Evolutionary conservation across 30 jellyfish, hydroid and myxozoan species (phyloP), one percentile per base, ranked within the genome.

Genomic region (Cassiopea xamachana): DNA sequence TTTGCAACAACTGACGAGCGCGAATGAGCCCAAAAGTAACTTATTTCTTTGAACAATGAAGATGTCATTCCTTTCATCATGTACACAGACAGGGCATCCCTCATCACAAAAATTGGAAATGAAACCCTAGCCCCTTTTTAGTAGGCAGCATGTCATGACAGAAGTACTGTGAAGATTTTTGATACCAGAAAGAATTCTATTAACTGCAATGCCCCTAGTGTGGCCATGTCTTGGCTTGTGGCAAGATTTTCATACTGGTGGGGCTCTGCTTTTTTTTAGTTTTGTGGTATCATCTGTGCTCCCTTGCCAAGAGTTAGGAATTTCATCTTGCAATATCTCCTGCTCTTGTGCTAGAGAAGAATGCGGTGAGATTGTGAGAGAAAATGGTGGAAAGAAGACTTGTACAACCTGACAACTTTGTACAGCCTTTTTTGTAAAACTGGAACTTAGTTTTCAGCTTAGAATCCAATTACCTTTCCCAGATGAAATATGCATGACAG

Each of bases 221-320:
- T 74, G 83, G 0, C 83, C 83, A 0, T 7, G 60, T 12, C 83
- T 27, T 74, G 83, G 83, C 62, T 74, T 74, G 5, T 45, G 83
- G 83, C 83, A 74, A 39, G 60, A 45, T 74, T 27, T 74, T 61
- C 83, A 74, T 45, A 74, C 62, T 74, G 83, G 83, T 74, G 83
- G 64, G 7, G 83, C 83, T 44, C 83, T 27, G 17, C 14, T 74
- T 27, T 44, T 74, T 48, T 74, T 44, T 51, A 4, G 68, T 10
- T 48, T 74, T 15, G 15, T 16, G 8, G 43, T 27, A 51, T 74
- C 83, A 12, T 27, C 83, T 27, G 64, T 2, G 16, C 39, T 74
- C 27, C 62, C 45, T 39, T 27, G 15, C 74, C 15, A 27, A 0
- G 27, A 2, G 27, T 64, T 59, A 14, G 69, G 74, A 14, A 7